phyloP scores from a whole-genome alignment of 1,140 invertebrate genomes.

The Homalodisca vitripennis region DNA sequence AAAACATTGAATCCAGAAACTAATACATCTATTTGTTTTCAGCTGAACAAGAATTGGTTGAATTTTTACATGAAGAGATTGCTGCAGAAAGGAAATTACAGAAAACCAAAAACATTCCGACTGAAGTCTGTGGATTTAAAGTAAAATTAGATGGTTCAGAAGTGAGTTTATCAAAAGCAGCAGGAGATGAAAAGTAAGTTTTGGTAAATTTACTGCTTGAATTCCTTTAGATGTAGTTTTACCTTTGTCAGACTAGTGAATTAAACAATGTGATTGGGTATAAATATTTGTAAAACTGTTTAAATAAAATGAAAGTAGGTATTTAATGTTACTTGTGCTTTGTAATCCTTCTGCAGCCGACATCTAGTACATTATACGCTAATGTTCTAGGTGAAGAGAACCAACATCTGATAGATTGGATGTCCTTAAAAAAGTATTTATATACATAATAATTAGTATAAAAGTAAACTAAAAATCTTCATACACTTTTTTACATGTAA shows the following conservation, averaged over 20 bases:
- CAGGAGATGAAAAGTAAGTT: slow-evolving; percentile 72
- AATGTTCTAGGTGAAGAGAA: too few species aligned
- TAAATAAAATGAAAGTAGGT: background rate
- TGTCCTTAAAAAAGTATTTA: too few species aligned
- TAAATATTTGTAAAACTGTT: slow-evolving; percentile 1
- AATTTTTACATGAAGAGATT: slow-evolving; percentile 88
- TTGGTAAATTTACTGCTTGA: background rate
- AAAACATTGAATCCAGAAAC: too few species aligned
- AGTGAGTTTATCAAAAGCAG: slow-evolving; percentile 70
- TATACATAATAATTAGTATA: too few species aligned
- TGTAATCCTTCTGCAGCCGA: background rate
- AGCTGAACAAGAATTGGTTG: slow-evolving; percentile 84
- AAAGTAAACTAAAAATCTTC: too few species aligned
- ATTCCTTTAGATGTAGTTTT: background rate
- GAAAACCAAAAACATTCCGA: slow-evolving; percentile 69
- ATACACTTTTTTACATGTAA: too few species aligned
- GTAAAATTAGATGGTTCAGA: slow-evolving; percentile 74
- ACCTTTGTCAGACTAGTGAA: background rate
- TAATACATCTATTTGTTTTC: slow-evolving; percentile 10
- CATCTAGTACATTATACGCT: background rate
- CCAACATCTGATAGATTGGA: too few species aligned
- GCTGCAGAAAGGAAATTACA: slow-evolving; percentile 79
- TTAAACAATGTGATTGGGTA: background rate
- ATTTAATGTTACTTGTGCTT: background rate
- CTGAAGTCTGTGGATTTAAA: slow-evolving; percentile 75